Evolutionary conservation across 1,140 invertebrate species (phyloP), one percentile per base, ranked within the genome.

Genomic region (Drosophila simulans): DNA sequence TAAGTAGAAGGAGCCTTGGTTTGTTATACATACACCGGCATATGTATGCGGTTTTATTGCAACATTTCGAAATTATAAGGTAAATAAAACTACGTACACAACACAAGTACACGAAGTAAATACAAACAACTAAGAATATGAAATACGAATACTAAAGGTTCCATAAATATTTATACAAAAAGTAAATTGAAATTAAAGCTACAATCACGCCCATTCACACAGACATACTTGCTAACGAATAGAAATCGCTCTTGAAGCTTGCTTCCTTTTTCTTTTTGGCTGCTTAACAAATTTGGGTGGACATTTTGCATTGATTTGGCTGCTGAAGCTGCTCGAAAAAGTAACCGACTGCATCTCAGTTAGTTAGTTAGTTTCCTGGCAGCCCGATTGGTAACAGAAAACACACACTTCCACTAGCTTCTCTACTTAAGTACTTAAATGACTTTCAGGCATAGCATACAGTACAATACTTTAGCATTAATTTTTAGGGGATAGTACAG

Each of bases 341-440:
- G 49, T 25, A 22, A 31, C 7, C 7, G 5, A 10, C 17, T 20
- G 13, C 5, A 53, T 13, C 11, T 37, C 34, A 31, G 31, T 4
- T 1, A 20, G 31, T 20, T 11, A 2, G 13, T 10, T 12, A 46
- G 25, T 34, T 25, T 35, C 43, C 13, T 8, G 20, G 31, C 43
- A 35, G 43, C 56, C 13, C 40, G 54, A 15, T 45, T 20, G 54
- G 63, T 65, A 68, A 64, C 64, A 64, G 46, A 54, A 73, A 37
- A 70, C 43, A 71, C 37, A 66, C 39, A 71, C 42, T 54, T 73
- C 11, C 34, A n/a, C 48, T 71, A 57, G 65, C 64, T 70, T 73
- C 34, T 63, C 65, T 56, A 83, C 83, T 86, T 86, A 86, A 86
- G 82, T 88, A 86, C 82, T 79, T 82, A 86, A 79, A 66, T 88